These are phyloP conservation scores for Cyprinus carpio DNA, from an alignment of 2,113 vertebrate genomes.

Conservation along the genomic window DNA sequence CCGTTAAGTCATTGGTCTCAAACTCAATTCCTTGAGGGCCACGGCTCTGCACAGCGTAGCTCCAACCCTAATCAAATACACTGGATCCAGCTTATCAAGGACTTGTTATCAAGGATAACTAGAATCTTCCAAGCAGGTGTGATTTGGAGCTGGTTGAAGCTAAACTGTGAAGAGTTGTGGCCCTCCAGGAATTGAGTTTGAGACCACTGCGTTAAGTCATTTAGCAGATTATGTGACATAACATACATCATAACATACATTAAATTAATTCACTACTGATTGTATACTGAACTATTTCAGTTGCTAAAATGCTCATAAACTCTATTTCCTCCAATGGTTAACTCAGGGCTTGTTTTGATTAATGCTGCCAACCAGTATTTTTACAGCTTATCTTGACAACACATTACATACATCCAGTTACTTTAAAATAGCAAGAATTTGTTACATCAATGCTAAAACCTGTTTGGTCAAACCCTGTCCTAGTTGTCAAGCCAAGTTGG, in stretches of 20 bases:
- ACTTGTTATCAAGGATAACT: too few species aligned
- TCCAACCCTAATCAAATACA: too few species aligned
- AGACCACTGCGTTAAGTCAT: not conserved
- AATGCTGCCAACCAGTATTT: not conserved
- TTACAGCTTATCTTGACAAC: slow-evolving; percentile 1
- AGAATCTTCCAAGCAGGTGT: too few species aligned
- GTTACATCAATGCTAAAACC: not conserved
- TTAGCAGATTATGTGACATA: not conserved
- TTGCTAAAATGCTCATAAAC: not conserved
- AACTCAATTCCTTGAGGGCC: too few species aligned
- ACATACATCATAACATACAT: too few species aligned
- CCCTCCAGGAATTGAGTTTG: too few species aligned
- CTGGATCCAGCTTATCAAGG: too few species aligned
- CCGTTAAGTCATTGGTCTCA: not conserved
- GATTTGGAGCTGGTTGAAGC: too few species aligned
- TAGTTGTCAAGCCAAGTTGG: slow-evolving; percentile 24
- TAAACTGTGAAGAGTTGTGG: too few species aligned
- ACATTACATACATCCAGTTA: not conserved
- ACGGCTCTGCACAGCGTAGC: too few species aligned
- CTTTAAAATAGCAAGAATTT: not conserved
- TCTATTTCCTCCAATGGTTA: not conserved
- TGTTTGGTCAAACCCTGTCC: not conserved
- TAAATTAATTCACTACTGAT: not conserved
- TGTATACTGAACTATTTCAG: not conserved
- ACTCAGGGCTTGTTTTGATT: not conserved